phyloP scores from a whole-genome alignment of 2,888 invertebrate genomes.

The Cosmorhoe ocellata region DNA sequence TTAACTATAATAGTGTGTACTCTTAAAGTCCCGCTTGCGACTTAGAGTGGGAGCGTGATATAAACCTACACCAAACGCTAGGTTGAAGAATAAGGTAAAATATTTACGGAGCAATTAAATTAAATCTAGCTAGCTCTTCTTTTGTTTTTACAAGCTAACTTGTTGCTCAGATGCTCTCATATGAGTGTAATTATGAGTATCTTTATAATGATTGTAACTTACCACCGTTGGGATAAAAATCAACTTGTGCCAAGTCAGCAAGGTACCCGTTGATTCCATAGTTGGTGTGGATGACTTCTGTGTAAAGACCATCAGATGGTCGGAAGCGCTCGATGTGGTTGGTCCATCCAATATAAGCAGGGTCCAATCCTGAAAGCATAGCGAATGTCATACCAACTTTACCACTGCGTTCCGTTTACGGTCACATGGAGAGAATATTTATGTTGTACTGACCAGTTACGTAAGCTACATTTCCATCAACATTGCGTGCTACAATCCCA shows the following conservation, averaged over 20 bases:
- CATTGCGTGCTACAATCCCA: constrained; percentile 57
- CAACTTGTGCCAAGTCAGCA: constrained; percentile 53
- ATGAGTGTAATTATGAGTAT: too few species aligned
- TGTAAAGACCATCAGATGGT: constrained; percentile 53
- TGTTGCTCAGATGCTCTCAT: too few species aligned
- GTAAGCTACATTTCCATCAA: constrained; percentile 52
- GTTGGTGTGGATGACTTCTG: constrained; percentile 67
- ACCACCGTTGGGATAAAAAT: constrained; percentile 66
- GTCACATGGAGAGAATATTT: too few species aligned
- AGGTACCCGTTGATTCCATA: constrained; percentile 57
- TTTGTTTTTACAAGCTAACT: too few species aligned
- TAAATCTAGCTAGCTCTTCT: too few species aligned
- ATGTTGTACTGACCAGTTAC: constrained; percentile 51
- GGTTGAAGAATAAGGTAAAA: too few species aligned
- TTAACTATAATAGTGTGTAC: too few species aligned
- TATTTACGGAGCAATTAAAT: too few species aligned
- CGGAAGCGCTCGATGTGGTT: constrained; percentile 54
- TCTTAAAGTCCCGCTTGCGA: too few species aligned
- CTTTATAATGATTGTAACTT: neutral
- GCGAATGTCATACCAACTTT: neutral
- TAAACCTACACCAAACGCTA: too few species aligned
- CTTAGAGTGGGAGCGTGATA: too few species aligned
- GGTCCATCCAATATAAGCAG: constrained; percentile 60
- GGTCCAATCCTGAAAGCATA: constrained; percentile 51
- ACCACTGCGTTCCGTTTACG: too few species aligned